Conservation (phyloP, 1,140 invertebrate genomes). For the Alviniconcha marisindica region DNA sequence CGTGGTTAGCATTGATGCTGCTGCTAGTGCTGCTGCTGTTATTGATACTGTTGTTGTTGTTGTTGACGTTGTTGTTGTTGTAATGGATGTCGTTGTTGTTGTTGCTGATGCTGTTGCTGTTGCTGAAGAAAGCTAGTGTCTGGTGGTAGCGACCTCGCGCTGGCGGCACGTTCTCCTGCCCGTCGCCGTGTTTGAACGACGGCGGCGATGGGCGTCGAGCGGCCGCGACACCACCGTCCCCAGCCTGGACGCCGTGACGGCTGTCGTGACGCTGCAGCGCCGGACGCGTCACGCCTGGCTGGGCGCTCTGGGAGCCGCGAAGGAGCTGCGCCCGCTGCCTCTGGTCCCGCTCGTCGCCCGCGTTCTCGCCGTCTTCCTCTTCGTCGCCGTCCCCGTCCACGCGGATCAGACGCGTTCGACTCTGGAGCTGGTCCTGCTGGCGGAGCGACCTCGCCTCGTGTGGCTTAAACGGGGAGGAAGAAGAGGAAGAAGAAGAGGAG, state of each 20-base stretch:
- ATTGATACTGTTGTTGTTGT: not conserved
- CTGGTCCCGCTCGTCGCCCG: not conserved
- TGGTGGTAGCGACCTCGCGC: not conserved
- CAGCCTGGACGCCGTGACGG: not conserved
- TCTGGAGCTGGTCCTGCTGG: not conserved
- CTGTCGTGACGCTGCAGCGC: not conserved
- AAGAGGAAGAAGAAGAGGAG: not conserved
- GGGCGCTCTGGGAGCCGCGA: not conserved
- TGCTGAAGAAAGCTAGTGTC: not conserved
- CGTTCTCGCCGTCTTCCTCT: not conserved
- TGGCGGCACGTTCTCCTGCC: slow-evolving; percentile 34
- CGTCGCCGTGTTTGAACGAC: not conserved
- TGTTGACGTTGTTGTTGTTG: not conserved
- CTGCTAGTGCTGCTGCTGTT: not conserved
- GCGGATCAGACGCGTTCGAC: not conserved
- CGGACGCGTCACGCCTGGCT: not conserved
- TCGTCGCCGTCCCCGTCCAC: not conserved
- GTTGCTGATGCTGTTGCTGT: not conserved
- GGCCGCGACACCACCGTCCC: not conserved
- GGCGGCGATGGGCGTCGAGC: no score
- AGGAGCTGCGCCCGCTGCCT: not conserved
- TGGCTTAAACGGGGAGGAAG: not conserved
- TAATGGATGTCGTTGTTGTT: not conserved
- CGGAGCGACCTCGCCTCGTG: not conserved
- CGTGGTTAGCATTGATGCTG: no score